Evolutionary conservation across 2,888 invertebrate genomes (phyloP).

Genomic region (Esperia sulphurella): DNA sequence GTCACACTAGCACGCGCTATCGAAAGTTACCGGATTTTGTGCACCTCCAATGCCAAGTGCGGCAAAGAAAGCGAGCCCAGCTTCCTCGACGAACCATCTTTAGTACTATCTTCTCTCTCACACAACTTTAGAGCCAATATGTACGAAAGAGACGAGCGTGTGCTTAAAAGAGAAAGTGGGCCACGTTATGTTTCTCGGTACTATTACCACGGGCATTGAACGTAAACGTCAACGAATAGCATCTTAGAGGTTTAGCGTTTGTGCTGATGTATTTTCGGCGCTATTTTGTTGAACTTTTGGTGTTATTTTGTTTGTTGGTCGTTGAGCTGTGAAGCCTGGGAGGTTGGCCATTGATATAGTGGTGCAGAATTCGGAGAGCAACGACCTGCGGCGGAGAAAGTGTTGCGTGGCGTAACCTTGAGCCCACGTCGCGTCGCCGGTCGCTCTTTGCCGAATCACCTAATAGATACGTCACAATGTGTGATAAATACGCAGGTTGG

Average conservation of each 20-base stretch:
- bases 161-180: slow-evolving; percentile 79
- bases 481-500: background rate
- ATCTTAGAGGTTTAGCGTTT: slow-evolving; percentile 35
- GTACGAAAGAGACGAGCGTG: slow-evolving; percentile 60
- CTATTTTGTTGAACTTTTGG: slow-evolving; percentile 16
- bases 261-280: slow-evolving; percentile 17
- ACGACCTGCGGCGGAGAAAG: slow-evolving; percentile 73
- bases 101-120: slow-evolving; percentile 59
- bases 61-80: slow-evolving; percentile 75
- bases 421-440: slow-evolving; percentile 35
- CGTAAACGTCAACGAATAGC: slow-evolving; percentile 67
- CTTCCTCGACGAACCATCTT: slow-evolving; percentile 48
- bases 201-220: slow-evolving; percentile 76
- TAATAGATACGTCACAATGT: slow-evolving; percentile 60
- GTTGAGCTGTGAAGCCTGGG: slow-evolving; percentile 23
- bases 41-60: slow-evolving; percentile 74
- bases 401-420: slow-evolving; percentile 75
- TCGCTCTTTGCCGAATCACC: slow-evolving; percentile 50
- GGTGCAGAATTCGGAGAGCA: slow-evolving; percentile 72
- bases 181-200: slow-evolving; percentile 76
- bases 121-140: slow-evolving; percentile 27
- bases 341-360: slow-evolving; percentile 34
- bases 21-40: slow-evolving; percentile 78
- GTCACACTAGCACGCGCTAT: slow-evolving; percentile 41
- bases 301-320: slow-evolving; percentile 16